Evolutionary conservation across 2,888 invertebrate genomes (phyloP), one percentile per base, ranked within the genome.

Genomic region (Rambutsinella grinnellia): DNA sequence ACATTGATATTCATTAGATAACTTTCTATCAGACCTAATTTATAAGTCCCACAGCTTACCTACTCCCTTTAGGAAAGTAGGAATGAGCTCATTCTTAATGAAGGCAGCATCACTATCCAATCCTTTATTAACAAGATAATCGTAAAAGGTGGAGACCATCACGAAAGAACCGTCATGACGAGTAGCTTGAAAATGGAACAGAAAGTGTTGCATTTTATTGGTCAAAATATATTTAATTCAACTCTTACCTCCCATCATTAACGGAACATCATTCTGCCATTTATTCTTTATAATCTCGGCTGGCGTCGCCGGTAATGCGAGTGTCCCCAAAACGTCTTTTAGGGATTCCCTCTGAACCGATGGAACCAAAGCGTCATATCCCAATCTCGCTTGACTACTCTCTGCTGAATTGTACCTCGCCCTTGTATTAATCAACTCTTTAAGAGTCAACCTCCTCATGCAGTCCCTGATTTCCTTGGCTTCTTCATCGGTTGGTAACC

Each of bases 131-230:
- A 75, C 67, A 3, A 81, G 54, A 57, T 67, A 81, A 1, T 79
- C 61, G 28, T 72, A 63, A 21, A 56, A 71, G 2, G 67, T 70
- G 13, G 57, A 47, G 1, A 28, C 19, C 28, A 78, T 28, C 3
- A 69, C 75, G 23, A 74, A 79, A 1, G 69, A 70, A 23, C 80
- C 80, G 28, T 78, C 78, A 53, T 78, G 78, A 23, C 75, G 49
- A 0, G 60, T 75, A 0, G 75, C 75, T 75, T 15, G n/a, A n/a
- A n/a, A n/a, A n/a, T n/a, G n/a, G n/a, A n/a, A n/a, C n/a, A n/a
- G n/a, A n/a, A n/a, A n/a, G n/a, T n/a, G n/a, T n/a, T n/a, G n/a
- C n/a, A n/a, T n/a, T n/a, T n/a, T n/a, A n/a, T n/a, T n/a, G n/a
- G n/a, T n/a, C n/a, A n/a, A n/a, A n/a, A n/a, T n/a, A n/a, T n/a